Conservation (phyloP, 2,797 vertebrate genomes). For the Sarcoramphus papa region DNA sequence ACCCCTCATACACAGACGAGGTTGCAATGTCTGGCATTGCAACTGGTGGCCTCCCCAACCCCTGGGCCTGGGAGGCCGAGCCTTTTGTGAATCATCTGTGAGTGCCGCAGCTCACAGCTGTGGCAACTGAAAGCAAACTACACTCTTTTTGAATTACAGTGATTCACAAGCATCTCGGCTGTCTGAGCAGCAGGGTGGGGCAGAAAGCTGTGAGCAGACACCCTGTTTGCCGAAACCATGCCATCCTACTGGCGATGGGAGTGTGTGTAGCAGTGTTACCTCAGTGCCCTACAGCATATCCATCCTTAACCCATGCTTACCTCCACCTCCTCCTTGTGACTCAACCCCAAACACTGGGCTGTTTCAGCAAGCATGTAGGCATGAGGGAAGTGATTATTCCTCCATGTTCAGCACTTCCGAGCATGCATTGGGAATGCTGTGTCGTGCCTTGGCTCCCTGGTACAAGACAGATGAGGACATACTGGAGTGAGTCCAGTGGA, state of each 20-base stretch:
- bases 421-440: neutral
- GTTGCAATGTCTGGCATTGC: neutral
- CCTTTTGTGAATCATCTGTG: conserved; percentile 9
- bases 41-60: neutral
- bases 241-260: neutral
- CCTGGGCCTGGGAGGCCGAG: neutral
- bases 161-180: conserved; percentile 3
- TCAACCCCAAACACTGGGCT: neutral
- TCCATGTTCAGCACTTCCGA: neutral
- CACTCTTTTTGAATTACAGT: neutral
- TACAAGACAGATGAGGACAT: neutral
- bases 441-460: neutral
- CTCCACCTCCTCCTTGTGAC: neutral
- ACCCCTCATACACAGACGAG: neutral
- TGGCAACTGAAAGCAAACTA: neutral
- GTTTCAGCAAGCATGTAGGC: neutral
- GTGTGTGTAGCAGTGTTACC: neutral
- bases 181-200: conserved; percentile 25
- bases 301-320: neutral
- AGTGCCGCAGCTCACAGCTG: neutral
- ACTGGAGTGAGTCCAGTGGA: accelerated
- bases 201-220: neutral
- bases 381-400: neutral
- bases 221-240: neutral
- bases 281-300: neutral